Conservation (phyloP, 2,888 invertebrate species). For the Electrophaes corylata region DNA sequence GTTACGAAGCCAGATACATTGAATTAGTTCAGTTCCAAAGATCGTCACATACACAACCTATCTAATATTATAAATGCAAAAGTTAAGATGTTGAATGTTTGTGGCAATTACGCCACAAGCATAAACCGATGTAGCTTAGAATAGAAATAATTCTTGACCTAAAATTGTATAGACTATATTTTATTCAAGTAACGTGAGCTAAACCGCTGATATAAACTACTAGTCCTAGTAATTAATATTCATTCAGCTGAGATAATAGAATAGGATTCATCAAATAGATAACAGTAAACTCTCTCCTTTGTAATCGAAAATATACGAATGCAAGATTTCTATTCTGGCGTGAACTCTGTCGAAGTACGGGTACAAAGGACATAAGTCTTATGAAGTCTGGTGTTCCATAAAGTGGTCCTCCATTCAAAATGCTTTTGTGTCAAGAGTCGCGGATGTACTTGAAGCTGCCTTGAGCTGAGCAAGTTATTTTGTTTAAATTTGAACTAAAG, state of each 20-base stretch:
- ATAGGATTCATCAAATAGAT: constrained; percentile 9
- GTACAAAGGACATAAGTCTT: constrained; percentile 51
- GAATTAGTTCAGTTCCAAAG: constrained; percentile 37
- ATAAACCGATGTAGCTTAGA: too few species aligned
- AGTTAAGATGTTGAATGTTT: background rate
- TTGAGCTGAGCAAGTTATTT: constrained; percentile 34
- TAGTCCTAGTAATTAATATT: background rate
- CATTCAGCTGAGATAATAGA: background rate
- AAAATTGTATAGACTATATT: too few species aligned
- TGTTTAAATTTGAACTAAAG: constrained; percentile 14
- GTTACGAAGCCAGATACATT: constrained; percentile 40
- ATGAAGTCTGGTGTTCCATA: constrained; percentile 47
- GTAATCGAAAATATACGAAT: constrained; percentile 24
- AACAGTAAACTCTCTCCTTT: constrained; percentile 17
- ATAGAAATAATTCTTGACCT: too few species aligned
- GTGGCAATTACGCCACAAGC: too few species aligned
- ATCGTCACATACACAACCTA: constrained; percentile 39
- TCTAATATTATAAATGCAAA: background rate
- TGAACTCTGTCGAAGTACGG: constrained; percentile 40
- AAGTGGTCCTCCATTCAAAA: constrained; percentile 52
- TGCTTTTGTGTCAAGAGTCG: constrained; percentile 40
- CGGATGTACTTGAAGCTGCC: constrained; percentile 37
- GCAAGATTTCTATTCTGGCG: constrained; percentile 31
- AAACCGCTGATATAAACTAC: background rate
- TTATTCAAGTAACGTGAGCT: too few species aligned